These are phyloP conservation scores for Tyrophagus putrescentiae DNA, from an alignment of 1,140 invertebrate species.

Conservation along the genomic window DNA sequence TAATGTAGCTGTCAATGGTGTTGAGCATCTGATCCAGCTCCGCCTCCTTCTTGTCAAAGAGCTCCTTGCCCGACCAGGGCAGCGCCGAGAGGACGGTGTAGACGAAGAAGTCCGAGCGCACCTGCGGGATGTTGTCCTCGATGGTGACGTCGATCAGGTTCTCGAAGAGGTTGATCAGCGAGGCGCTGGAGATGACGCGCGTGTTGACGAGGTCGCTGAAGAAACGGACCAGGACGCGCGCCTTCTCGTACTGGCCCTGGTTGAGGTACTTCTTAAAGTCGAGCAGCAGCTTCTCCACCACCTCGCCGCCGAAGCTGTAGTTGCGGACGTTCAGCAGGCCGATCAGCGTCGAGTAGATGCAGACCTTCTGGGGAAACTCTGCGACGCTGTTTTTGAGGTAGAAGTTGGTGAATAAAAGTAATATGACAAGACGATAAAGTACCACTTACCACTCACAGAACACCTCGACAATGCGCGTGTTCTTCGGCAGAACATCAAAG, in stretches of 20 bases:
- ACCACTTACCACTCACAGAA: slow-evolving; percentile 60
- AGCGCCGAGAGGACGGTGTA: slow-evolving; percentile 84
- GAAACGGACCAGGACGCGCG: slow-evolving; percentile 56
- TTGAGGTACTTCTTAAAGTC: slow-evolving; percentile 85
- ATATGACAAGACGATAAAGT: too few species aligned
- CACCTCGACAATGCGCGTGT: slow-evolving; percentile 82
- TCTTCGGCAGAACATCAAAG: slow-evolving; percentile 78
- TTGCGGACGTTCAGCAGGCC: slow-evolving; percentile 93
- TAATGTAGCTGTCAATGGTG: slow-evolving; percentile 82
- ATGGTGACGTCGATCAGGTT: slow-evolving; percentile 84
- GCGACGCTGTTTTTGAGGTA: slow-evolving; percentile 48
- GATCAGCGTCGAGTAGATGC: slow-evolving; percentile 73
- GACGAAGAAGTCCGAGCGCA: slow-evolving; percentile 84
- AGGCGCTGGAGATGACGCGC: slow-evolving; percentile 82
- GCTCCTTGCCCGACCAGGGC: slow-evolving; percentile 83
- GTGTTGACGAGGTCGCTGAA: slow-evolving; percentile 91
- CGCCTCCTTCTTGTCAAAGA: slow-evolving; percentile 91
- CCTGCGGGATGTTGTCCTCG: slow-evolving; percentile 75
- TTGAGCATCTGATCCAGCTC: slow-evolving; percentile 77
- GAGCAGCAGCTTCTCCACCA: slow-evolving; percentile 84
- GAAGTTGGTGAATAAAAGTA: neutral
- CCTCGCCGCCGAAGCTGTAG: slow-evolving; percentile 94
- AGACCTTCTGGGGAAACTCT: slow-evolving; percentile 85
- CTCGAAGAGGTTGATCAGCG: slow-evolving; percentile 76
- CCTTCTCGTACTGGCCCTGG: slow-evolving; percentile 73